Percentiles rank a stretch among this genome's conserved stretches.
phyloP scores from a whole-genome alignment of 1,140 invertebrate species.

The Apocrypta bakeri region DNA sequence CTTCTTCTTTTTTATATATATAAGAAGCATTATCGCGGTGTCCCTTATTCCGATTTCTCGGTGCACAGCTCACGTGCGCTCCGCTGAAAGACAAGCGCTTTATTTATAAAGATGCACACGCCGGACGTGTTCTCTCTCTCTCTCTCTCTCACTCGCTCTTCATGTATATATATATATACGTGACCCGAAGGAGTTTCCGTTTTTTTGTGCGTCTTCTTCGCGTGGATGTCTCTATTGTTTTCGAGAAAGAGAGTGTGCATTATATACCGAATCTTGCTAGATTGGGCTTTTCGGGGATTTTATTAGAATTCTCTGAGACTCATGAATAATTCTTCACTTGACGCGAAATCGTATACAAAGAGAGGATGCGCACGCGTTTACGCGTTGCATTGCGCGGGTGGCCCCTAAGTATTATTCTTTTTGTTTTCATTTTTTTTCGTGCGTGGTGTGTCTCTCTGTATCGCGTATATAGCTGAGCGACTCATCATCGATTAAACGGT shows the following conservation, averaged over 20 bases:
- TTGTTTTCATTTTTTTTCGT: neutral
- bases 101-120: slow-evolving; percentile 40
- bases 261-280: neutral
- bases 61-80: neutral
- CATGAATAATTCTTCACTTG: slow-evolving; percentile 40
- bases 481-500: too few relatives aligned
- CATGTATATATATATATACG: slow-evolving; percentile 1
- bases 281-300: neutral
- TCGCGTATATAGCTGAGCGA: too few relatives aligned
- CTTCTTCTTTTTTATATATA: neutral
- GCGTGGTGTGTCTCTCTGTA: too few relatives aligned
- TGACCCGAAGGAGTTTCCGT: slow-evolving; percentile 36
- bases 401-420: too few relatives aligned
- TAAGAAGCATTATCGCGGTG: slow-evolving; percentile 14
- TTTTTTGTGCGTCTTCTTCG: slow-evolving; percentile 13
- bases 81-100: slow-evolving; percentile 15
- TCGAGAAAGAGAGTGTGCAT: too few relatives aligned
- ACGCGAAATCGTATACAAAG: slow-evolving; percentile 11
- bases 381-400: too few relatives aligned
- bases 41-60: slow-evolving; percentile 45
- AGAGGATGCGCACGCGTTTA: neutral
- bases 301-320: slow-evolving; percentile 15
- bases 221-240: neutral
- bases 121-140: slow-evolving; percentile 27
- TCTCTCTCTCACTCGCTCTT: too few relatives aligned